Conservation (phyloP, 30 jellyfish, hydroid and myxozoan genomes). For the Nemopilema nomurai region DNA sequence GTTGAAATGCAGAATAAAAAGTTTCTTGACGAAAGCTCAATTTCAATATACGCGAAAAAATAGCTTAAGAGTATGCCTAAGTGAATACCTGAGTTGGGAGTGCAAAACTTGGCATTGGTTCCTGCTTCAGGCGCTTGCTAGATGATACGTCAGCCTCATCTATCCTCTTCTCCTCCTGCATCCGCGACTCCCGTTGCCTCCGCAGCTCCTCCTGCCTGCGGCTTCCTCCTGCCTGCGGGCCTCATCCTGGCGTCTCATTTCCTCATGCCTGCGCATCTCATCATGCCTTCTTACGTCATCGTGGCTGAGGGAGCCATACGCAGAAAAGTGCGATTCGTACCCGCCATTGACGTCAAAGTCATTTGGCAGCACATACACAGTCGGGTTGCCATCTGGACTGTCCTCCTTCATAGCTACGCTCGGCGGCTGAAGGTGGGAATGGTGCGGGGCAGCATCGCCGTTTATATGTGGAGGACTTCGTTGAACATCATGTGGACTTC, state of each 20-base stretch:
- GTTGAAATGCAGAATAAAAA: too few relatives aligned
- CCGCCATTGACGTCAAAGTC: conserved; percentile 89
- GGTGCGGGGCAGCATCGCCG: conserved; percentile 56
- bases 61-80: too few relatives aligned
- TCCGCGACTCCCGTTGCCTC: conserved; percentile 54
- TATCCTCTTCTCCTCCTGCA: conserved; percentile 31
- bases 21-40: too few relatives aligned
- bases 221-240: conserved; percentile 52
- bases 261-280: conserved; percentile 74
- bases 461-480: conserved; percentile 77
- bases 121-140: conserved; percentile 58
- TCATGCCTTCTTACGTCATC: conserved; percentile 67
- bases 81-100: conserved; percentile 84
- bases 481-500: conserved; percentile 71
- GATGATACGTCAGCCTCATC: conserved; percentile 37
- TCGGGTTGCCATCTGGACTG: conserved; percentile 83
- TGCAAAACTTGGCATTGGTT: conserved; percentile 63
- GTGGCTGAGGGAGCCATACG: conserved; percentile 68
- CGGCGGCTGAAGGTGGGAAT: conserved; percentile 37
- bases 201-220: too few relatives aligned
- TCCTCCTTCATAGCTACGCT: conserved; percentile 56
- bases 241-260: conserved; percentile 68
- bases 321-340: conserved; percentile 75
- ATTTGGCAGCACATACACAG: conserved; percentile 94
- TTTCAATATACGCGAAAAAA: too few relatives aligned